These are phyloP conservation scores for Pristionchus japonicus DNA, from an alignment of 2,888 invertebrate genomes.

Conservation along the genomic window DNA sequence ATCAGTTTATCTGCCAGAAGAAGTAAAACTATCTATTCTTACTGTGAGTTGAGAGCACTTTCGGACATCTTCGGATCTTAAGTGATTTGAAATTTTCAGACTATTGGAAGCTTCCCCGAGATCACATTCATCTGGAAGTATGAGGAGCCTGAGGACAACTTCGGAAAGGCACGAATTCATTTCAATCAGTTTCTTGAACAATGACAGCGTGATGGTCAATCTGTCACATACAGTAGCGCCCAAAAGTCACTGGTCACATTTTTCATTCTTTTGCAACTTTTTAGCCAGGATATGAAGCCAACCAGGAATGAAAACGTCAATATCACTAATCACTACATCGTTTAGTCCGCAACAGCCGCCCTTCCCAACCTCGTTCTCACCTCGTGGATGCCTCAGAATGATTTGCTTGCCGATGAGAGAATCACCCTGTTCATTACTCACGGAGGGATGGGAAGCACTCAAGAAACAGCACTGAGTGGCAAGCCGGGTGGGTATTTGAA, in stretches of 20 bases:
- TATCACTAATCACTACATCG: not conserved
- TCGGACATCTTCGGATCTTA: not conserved
- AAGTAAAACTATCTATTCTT: not conserved
- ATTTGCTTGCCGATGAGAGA: not conserved
- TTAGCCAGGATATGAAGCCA: too few relatives aligned
- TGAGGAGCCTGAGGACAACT: not conserved
- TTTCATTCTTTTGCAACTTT: too few relatives aligned
- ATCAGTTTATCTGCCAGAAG: not conserved
- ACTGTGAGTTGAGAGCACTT: not conserved
- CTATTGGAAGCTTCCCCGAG: not conserved
- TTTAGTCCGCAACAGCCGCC: not conserved
- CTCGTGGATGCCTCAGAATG: constrained; percentile 20
- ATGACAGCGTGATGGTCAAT: too few relatives aligned
- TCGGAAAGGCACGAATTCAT: not conserved
- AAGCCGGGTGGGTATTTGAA: constrained; percentile 29
- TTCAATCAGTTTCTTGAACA: too few relatives aligned
- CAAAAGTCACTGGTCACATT: too few relatives aligned
- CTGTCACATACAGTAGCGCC: too few relatives aligned
- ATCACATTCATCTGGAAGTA: constrained; percentile 41
- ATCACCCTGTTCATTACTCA: constrained; percentile 7
- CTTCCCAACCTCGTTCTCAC: not conserved
- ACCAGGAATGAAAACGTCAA: not conserved
- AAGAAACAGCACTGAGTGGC: constrained; percentile 20
- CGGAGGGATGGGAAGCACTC: constrained; percentile 35
- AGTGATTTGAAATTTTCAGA: too few relatives aligned